Percentiles rank a stretch among this genome's conserved stretches.
phyloP scores from a whole-genome alignment of 2,113 vertebrate genomes.

The Henicopernis longicauda region DNA sequence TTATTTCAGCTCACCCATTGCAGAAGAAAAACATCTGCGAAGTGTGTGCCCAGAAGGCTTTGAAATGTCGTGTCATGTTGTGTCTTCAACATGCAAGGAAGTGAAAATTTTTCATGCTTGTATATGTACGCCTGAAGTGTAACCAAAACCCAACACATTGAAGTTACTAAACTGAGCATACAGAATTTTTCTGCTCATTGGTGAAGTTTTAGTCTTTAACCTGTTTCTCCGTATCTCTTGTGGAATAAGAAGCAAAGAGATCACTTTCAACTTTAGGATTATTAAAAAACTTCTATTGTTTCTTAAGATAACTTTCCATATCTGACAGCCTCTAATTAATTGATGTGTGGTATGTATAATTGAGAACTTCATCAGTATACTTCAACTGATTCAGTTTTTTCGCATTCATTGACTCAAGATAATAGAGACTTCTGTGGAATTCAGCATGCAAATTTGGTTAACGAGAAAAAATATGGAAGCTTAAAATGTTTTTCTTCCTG shows the following conservation, averaged over 20 bases:
- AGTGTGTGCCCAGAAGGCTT: not conserved
- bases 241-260: not conserved
- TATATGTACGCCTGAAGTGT: not conserved
- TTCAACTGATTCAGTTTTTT: not conserved
- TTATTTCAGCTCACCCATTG: not conserved
- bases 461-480: not conserved
- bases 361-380: not conserved
- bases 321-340: not conserved
- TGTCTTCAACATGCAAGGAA: not conserved
- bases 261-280: not conserved
- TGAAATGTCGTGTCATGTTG: not conserved
- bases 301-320: not conserved
- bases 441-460: not conserved
- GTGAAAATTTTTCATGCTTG: not conserved
- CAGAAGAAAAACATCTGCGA: not conserved
- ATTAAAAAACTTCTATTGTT: not conserved
- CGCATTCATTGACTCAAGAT: not conserved
- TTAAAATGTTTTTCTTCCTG: not conserved
- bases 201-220: not conserved
- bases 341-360: not conserved
- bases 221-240: not conserved
- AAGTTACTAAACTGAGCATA: not conserved
- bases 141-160: not conserved
- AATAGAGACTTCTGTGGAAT: not conserved
- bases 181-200: not conserved